Evolutionary conservation across 1,140 invertebrate species (phyloP), one percentile per base, ranked within the genome.

Genomic region (Ceratina australensis): DNA sequence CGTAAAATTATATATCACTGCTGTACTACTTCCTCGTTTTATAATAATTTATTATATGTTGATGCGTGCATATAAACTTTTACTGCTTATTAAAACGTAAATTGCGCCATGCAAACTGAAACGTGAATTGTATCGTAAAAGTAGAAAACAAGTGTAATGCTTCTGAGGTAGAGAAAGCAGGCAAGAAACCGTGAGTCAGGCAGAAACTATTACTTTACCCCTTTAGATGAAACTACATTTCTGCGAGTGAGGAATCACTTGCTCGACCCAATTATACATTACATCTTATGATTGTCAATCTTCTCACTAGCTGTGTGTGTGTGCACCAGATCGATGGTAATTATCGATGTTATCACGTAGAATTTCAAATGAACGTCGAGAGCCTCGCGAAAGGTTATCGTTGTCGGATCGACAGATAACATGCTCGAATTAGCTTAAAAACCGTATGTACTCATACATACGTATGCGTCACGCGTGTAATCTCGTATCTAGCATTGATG

Each of bases 321-420:
- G 28, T 57, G 24, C 33, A 75, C 22, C 16, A 7, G 64, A 59
- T 76, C 65, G 54, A 10, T 33, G 64, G 33, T 76, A 76, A 76
- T 76, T 76, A 69, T 76, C 73, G 73, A 76, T 76, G 54, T 68
- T 76, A 76, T 76, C 73, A 42, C 52, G 66, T 8, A 20, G 66
- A 61, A 76, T 71, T n/a, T 76, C 16, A 71, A 76, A 76, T 50
- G 74, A 60, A 71, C 66, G 66, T n/a, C 47, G 7, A 60, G 33
- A 75, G 66, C 20, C 42, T 52, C 12, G 42, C 56, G 56, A 61
- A 50, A 76, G 56, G 74, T 71, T 69, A 71, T 76, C 66, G 20
- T 42, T 1, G n/a, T 1, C 16, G 26, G 5, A 69, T 61, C 66
- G 63, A n/a, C 18, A 60, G 74, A 76, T 76, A 76, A 67, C 54